These are phyloP conservation scores for Biston stratarius DNA, from an alignment of 2,888 invertebrate genomes.

Conservation along the genomic window DNA sequence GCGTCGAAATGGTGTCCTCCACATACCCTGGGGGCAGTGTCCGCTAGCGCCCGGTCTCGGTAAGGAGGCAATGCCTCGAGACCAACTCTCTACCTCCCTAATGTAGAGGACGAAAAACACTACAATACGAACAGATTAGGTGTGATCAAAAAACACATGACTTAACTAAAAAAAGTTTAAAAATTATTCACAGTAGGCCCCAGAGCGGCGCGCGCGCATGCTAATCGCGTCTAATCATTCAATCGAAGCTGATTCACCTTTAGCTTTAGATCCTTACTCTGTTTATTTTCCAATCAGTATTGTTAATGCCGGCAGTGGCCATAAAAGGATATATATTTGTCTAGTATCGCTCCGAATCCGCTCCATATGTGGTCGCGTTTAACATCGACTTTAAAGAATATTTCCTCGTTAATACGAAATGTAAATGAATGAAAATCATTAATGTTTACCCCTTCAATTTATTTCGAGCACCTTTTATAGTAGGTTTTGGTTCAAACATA, in stretches of 20 bases:
- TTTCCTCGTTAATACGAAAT: slow-evolving; percentile 75
- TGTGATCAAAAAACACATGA: no score
- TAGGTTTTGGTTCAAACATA: slow-evolving; percentile 48
- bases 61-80: no score
- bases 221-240: slow-evolving; percentile 83
- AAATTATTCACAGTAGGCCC: slow-evolving; percentile 52
- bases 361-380: slow-evolving; percentile 80
- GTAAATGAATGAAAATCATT: slow-evolving; percentile 81
- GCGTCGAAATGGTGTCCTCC: no score
- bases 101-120: no score
- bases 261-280: slow-evolving; percentile 68
- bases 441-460: slow-evolving; percentile 76
- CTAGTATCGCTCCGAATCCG: slow-evolving; percentile 80
- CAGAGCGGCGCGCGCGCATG: slow-evolving; percentile 67
- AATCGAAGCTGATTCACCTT: slow-evolving; percentile 83
- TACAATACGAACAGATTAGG: no score
- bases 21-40: no score
- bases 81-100: no score
- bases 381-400: slow-evolving; percentile 74
- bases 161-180: background rate
- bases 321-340: slow-evolving; percentile 84
- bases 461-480: slow-evolving; percentile 66
- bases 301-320: slow-evolving; percentile 74
- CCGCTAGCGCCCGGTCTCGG: no score
- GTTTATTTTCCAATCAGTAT: slow-evolving; percentile 83